Evolutionary conservation across 2,797 vertebrate species (phyloP).

Genomic region (Lepidocolaptes lacrymiger): DNA sequence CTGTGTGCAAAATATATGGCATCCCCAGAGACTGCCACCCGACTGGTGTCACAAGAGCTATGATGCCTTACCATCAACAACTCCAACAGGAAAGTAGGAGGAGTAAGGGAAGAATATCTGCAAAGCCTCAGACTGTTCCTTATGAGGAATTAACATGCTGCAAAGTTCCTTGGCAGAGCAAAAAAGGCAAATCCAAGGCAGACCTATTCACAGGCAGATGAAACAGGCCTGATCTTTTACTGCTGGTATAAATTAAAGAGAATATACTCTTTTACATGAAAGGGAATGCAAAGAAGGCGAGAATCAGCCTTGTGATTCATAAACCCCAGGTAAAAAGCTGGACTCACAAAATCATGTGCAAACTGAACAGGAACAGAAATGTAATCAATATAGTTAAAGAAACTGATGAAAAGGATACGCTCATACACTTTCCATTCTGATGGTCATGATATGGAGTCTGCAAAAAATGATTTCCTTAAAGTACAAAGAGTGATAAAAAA

Average conservation of each 20-base stretch:
- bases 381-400: neutral
- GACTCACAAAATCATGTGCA: neutral
- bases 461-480: slow-evolving; percentile 14
- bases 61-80: neutral
- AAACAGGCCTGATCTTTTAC: neutral
- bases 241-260: neutral
- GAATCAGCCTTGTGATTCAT: neutral
- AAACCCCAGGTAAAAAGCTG: neutral
- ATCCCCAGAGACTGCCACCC: neutral
- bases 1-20: neutral
- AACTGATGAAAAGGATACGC: neutral
- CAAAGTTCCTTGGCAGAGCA: neutral
- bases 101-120: neutral
- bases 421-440: neutral
- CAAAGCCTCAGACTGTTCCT: neutral
- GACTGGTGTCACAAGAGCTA: neutral
- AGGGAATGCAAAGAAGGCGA: neutral
- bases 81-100: neutral
- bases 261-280: neutral
- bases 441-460: neutral
- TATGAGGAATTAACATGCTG: neutral
- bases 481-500: slow-evolving; percentile 12
- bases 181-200: neutral
- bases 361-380: neutral
- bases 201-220: neutral